These are phyloP conservation scores for Fregetta grallaria DNA, from an alignment of 2,113 vertebrate genomes.

Conservation along the genomic window DNA sequence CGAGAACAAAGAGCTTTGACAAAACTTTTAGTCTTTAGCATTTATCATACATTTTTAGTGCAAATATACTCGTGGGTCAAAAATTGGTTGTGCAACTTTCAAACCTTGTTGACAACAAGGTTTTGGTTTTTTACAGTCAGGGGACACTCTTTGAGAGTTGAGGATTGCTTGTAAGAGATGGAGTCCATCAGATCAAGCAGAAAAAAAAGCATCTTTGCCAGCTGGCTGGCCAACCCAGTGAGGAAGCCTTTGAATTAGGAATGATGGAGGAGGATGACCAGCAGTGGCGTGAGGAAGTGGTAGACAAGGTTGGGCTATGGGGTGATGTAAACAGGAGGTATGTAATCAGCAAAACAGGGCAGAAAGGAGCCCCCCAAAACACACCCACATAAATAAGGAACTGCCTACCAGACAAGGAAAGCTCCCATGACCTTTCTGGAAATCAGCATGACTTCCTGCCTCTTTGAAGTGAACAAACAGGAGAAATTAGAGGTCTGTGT, in stretches of 20 bases:
- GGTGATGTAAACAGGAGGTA: neutral
- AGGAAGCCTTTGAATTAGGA: neutral
- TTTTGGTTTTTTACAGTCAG: neutral
- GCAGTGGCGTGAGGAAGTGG: neutral
- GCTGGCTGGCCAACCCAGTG: neutral
- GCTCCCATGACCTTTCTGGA: neutral
- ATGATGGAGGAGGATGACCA: neutral
- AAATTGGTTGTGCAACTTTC: neutral
- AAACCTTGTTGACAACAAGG: neutral
- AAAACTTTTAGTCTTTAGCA: neutral
- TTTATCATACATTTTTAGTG: neutral
- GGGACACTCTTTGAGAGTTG: neutral
- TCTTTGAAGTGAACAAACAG: neutral
- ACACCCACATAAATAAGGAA: neutral
- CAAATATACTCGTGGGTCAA: neutral
- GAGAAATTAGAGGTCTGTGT: neutral
- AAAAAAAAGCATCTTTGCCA: neutral
- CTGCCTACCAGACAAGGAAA: neutral
- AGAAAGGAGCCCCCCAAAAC: neutral
- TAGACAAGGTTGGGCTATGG: neutral
- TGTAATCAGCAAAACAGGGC: neutral
- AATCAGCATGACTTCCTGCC: neutral
- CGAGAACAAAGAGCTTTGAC: neutral
- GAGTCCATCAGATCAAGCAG: neutral
- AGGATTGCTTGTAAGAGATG: neutral